phyloP scores from a whole-genome alignment of 1,140 invertebrate genomes.

The Copidosoma floridanum region DNA sequence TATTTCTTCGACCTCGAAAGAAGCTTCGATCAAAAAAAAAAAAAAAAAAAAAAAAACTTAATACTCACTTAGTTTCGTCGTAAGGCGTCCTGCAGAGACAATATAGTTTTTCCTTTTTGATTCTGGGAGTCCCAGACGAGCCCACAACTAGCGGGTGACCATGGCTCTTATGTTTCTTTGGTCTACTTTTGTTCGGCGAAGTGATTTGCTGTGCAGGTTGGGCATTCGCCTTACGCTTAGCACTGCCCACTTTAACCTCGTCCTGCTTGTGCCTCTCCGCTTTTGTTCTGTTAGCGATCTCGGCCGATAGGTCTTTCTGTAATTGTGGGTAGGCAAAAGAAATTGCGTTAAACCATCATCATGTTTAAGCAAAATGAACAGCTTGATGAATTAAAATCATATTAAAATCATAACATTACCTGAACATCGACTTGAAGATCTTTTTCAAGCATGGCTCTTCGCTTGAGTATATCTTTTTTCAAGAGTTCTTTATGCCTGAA shows the following conservation, averaged over 20 bases:
- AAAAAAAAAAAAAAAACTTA: conserved; percentile 1
- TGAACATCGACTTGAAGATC: conserved; percentile 88
- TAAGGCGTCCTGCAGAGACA: conserved; percentile 94
- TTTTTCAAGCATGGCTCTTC: conserved; percentile 84
- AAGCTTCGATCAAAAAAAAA: no score
- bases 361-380: conserved; percentile 2
- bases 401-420: conserved; percentile 50
- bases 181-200: conserved; percentile 47
- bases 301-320: conserved; percentile 70
- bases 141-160: conserved; percentile 40
- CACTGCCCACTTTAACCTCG: conserved; percentile 63
- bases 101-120: conserved; percentile 81
- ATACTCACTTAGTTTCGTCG: conserved; percentile 81
- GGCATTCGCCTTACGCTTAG: conserved; percentile 60
- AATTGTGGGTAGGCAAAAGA: conserved; percentile 18
- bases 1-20: no score
- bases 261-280: conserved; percentile 70
- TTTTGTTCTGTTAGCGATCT: conserved; percentile 67
- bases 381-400: neutral
- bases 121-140: conserved; percentile 44
- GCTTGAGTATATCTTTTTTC: conserved; percentile 92
- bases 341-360: neutral
- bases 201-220: conserved; percentile 55
- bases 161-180: conserved; percentile 46
- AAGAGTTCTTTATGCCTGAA: conserved; percentile 87